These are phyloP conservation scores for Pachypeltis micranthus DNA, from an alignment of 1,140 invertebrate species.

Conservation along the genomic window DNA sequence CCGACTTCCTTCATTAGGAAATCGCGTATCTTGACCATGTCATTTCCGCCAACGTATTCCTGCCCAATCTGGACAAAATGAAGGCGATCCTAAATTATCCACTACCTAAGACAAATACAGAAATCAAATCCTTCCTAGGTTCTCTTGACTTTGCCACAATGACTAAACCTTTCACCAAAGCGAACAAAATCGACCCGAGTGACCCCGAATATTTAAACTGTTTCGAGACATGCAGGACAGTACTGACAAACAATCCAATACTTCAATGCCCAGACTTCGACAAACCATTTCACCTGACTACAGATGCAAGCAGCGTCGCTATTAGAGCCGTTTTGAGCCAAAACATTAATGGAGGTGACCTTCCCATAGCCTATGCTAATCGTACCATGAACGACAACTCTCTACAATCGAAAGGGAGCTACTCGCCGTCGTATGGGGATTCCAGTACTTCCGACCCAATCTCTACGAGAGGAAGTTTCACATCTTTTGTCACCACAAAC, in stretches of 20 bases:
- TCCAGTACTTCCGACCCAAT: conserved; percentile 38
- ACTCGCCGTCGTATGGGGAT: no score
- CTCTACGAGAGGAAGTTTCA: neutral
- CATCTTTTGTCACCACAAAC: neutral
- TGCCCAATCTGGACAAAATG: conserved; percentile 30
- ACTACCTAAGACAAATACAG: no score
- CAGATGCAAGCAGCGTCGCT: conserved; percentile 21
- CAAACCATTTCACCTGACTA: conserved; percentile 27
- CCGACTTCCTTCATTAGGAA: conserved; percentile 28
- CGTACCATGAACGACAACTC: conserved; percentile 35
- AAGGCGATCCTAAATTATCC: conserved; percentile 23
- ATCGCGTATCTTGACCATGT: conserved; percentile 30
- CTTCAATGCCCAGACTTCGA: conserved; percentile 25
- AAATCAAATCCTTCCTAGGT: conserved; percentile 27
- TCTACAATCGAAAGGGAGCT: conserved; percentile 34
- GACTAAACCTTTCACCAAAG: conserved; percentile 31
- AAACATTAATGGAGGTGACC: conserved; percentile 23
- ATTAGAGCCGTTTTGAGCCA: conserved; percentile 29
- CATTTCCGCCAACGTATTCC: conserved; percentile 28
- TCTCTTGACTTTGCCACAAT: conserved; percentile 24
- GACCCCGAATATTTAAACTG: conserved; percentile 18
- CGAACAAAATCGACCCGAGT: neutral
- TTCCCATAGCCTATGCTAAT: conserved; percentile 34
- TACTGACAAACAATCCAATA: conserved; percentile 29
- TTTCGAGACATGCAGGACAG: conserved; percentile 27